Evolutionary conservation across 2,113 vertebrate genomes (phyloP).

Genomic region (Diadophis punctatus): DNA sequence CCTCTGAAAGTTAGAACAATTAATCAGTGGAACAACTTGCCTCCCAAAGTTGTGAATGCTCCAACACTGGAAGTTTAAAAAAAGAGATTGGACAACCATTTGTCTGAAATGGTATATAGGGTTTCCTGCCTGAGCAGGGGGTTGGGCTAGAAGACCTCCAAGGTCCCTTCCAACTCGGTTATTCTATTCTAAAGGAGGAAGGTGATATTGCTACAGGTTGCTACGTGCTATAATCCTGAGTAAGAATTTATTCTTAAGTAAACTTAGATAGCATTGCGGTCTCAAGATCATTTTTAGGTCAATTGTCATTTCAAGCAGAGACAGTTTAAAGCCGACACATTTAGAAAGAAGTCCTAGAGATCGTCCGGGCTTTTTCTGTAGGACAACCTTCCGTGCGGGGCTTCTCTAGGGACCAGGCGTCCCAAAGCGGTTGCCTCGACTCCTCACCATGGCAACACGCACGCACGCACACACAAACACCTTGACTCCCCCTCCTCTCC

Average conservation of each 20-base stretch:
- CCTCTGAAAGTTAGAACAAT: too few species aligned
- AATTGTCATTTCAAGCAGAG: not conserved
- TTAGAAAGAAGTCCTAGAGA: not conserved
- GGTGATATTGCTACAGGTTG: not conserved
- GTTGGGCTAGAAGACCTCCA: too few species aligned
- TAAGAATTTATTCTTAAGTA: not conserved
- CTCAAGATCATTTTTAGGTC: not conserved
- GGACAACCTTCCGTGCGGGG: not conserved
- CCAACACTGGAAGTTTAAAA: too few species aligned
- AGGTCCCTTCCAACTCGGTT: too few species aligned
- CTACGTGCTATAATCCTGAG: too few species aligned
- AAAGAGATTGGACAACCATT: too few species aligned
- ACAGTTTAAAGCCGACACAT: not conserved
- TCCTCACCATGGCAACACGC: slow-evolving; percentile 10
- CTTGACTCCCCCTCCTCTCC: not conserved
- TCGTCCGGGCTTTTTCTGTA: not conserved
- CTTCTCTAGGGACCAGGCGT: not conserved
- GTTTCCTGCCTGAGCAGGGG: too few species aligned
- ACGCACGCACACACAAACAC: not conserved
- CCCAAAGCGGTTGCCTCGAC: not conserved
- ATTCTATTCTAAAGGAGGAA: too few species aligned
- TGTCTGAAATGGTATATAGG: too few species aligned
- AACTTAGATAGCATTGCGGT: not conserved
- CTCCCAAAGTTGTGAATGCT: too few species aligned
- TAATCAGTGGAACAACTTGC: too few species aligned